These are phyloP conservation scores for Salmo trutta DNA, from an alignment of 2,797 vertebrate species.

Conservation along the genomic window DNA sequence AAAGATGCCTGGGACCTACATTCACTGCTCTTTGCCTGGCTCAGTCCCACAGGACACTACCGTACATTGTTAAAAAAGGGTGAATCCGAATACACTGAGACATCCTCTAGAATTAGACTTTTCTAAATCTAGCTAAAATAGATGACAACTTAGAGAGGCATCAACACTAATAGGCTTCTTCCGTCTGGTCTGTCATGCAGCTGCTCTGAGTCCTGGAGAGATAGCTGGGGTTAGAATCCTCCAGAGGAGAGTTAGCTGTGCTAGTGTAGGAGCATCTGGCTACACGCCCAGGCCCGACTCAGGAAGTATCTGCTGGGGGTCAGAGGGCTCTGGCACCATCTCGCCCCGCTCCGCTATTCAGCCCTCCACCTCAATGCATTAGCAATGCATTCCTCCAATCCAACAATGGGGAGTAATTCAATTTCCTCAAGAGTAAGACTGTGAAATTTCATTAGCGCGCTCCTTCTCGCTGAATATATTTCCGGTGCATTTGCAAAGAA, in stretches of 20 bases:
- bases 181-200: slow-evolving; percentile 55
- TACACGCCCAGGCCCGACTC: slow-evolving; percentile 57
- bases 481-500: slow-evolving; percentile 28
- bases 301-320: slow-evolving; percentile 61
- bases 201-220: slow-evolving; percentile 54
- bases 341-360: slow-evolving; percentile 59
- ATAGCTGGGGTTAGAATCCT: not conserved
- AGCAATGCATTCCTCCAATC: slow-evolving; percentile 74
- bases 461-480: slow-evolving; percentile 30
- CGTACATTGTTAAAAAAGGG: not conserved
- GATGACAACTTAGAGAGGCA: not conserved
- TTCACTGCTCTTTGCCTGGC: not conserved
- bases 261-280: slow-evolving; percentile 51
- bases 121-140: not conserved
- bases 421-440: slow-evolving; percentile 68
- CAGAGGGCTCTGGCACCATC: slow-evolving; percentile 27
- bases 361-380: slow-evolving; percentile 72
- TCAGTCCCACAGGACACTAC: slow-evolving; percentile 1
- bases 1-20: slow-evolving; percentile 7
- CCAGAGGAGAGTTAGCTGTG: not conserved
- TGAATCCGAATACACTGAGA: not conserved
- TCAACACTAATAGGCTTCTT: not conserved
- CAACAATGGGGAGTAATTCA: slow-evolving; percentile 66
- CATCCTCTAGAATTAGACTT: not conserved
- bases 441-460: slow-evolving; percentile 70